These are phyloP conservation scores for Heliconius himera DNA, from an alignment of 1,140 invertebrate genomes.

Conservation along the genomic window DNA sequence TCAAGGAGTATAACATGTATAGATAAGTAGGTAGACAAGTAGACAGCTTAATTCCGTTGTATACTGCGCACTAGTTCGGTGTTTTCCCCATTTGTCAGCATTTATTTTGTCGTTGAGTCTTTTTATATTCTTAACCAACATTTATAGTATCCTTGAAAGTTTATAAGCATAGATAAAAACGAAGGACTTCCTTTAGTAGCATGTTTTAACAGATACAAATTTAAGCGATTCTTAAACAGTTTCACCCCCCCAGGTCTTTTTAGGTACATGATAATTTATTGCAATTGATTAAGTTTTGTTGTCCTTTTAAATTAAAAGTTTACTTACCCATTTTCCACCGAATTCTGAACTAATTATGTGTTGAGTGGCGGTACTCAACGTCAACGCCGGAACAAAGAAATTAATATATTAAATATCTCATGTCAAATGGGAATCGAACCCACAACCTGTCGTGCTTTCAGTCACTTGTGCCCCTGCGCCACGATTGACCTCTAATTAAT, in stretches of 20 bases:
- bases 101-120: constrained; percentile 23
- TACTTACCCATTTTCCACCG: neutral
- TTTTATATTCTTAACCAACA: constrained; percentile 23
- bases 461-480: too few relatives aligned
- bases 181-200: constrained; percentile 15
- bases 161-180: constrained; percentile 18
- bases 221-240: neutral
- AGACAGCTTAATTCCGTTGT: constrained; percentile 21
- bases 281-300: neutral
- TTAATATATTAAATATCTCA: too few relatives aligned
- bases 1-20: constrained; percentile 4
- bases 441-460: too few relatives aligned
- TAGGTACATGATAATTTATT: neutral
- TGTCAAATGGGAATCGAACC: too few relatives aligned
- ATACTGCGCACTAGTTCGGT: constrained; percentile 19
- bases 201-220: constrained; percentile 11
- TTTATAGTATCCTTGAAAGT: constrained; percentile 21
- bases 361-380: too few relatives aligned
- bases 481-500: neutral
- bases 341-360: too few relatives aligned
- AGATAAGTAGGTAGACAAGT: constrained; percentile 19
- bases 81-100: constrained; percentile 23
- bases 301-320: neutral
- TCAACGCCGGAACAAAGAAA: too few relatives aligned
- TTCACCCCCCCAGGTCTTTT: neutral